Evolutionary conservation across 2,113 vertebrate species (phyloP), one percentile per base, ranked within the genome.

Genomic region (Mesoclemmys tuberculata): DNA sequence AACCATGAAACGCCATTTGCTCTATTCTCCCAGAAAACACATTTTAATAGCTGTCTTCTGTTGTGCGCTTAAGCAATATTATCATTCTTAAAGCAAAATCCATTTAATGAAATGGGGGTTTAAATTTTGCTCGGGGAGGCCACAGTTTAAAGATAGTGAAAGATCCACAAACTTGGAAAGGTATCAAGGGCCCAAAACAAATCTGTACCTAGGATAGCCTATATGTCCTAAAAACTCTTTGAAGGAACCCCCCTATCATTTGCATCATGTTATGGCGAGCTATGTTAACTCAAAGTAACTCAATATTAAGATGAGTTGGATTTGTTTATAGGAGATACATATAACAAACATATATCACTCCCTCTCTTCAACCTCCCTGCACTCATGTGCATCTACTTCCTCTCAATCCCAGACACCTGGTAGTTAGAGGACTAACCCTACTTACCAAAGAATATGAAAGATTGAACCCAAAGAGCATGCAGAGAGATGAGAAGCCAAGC

Each of bases 1-100:
- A 64, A 64, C 82, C 52, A 29, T 46, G 82, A 92, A 90, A 93
- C 61, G 38, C 46, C n/a, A 82, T 85, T 94, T 91, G 68, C 86
- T 79, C 19, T 93, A 26, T 41, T 93, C 7, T 1, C 38, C 9
- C 2, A 74, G 19, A 74, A 64, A 82, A 46, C 41, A 56, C 82
- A 44, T 41, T 94, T 87, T 46, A 94, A 56, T 38, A 90, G 91
- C 79, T 75, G 29, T 55, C 18, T 88, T 88, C 74, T 85, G 46
- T 79, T 77, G 49, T 85, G 79, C 35, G 24, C 12, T 85, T 44
- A 61, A 35, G 41, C 29, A 46, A 83, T 56, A 64, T 54, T 77
- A 82, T 46, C 19, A 74, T 87, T 94, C 38, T 83, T 88, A 56
- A 74, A 82, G 49, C 55, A 81, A 90, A 94, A 90, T 4, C 8